Conservation (phyloP, 2,113 vertebrate genomes). For the Barnardius zonarius region DNA sequence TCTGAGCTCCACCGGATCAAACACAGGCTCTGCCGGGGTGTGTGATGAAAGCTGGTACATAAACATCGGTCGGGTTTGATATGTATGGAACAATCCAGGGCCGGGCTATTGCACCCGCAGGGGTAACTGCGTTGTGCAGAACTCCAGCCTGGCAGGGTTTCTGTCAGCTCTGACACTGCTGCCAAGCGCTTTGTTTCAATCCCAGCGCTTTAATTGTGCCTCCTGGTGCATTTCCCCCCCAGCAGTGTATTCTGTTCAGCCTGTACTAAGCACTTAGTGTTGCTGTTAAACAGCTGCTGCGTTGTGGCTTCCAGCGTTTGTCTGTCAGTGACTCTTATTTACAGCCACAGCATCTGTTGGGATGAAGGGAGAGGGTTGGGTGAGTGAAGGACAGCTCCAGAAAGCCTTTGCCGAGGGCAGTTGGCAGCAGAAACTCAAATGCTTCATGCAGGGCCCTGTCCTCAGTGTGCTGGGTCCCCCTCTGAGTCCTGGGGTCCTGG, state of each 20-base stretch:
- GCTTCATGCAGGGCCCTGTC: neutral
- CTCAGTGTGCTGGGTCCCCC: neutral
- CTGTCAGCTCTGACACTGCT: neutral
- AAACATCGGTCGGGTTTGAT: fast-evolving
- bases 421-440: neutral
- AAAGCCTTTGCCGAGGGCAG: neutral
- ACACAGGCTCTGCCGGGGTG: neutral
- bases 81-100: fast-evolving
- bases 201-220: neutral
- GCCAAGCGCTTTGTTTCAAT: neutral
- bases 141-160: neutral
- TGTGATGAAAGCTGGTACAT: neutral
- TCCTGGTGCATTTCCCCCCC: neutral
- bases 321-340: neutral
- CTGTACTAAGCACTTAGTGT: neutral
- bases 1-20: neutral
- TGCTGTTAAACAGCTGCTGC: neutral
- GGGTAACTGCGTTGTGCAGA: neutral
- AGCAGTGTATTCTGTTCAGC: neutral
- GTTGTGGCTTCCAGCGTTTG: fast-evolving
- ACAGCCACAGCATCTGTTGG: neutral
- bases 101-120: neutral
- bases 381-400: neutral
- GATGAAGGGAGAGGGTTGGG: neutral
- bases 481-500: neutral